A percentile compares a stretch with the other conserved stretches of the same genome.
phyloP scores from a whole-genome alignment of 1,140 invertebrate genomes.

The Araneus ventricosus region DNA sequence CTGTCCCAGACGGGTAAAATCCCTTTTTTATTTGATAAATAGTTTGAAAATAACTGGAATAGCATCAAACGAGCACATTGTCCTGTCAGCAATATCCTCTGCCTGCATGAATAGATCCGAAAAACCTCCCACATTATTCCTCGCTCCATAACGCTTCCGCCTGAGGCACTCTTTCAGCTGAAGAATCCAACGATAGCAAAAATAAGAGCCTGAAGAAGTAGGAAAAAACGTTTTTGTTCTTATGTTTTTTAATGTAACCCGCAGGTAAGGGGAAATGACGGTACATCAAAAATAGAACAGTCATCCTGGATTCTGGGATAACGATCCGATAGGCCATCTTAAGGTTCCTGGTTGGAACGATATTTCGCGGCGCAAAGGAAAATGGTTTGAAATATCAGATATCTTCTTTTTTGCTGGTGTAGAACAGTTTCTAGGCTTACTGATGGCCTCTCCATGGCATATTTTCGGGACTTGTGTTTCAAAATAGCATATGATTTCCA shows the following conservation, averaged over 20 bases:
- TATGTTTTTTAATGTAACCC: neutral
- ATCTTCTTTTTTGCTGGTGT: too few species aligned
- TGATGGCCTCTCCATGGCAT: neutral
- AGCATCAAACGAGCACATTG: too few species aligned
- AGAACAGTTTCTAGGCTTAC: too few species aligned
- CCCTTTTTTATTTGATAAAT: too few species aligned
- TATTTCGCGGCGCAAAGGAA: neutral
- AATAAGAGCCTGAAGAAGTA: too few species aligned
- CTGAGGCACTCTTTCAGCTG: neutral
- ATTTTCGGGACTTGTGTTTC: neutral
- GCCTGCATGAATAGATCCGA: too few species aligned
- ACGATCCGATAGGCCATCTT: neutral
- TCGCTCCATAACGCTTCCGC: neutral
- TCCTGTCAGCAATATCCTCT: too few species aligned
- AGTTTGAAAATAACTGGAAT: too few species aligned
- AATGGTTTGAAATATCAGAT: neutral
- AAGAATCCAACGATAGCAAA: neutral
- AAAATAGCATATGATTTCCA: neutral
- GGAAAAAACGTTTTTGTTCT: too few species aligned
- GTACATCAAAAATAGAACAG: neutral
- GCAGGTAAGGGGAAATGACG: neutral
- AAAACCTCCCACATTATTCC: neutral
- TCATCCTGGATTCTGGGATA: conserved; percentile 25
- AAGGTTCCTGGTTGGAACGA: neutral
- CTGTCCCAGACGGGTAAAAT: too few species aligned